These are phyloP conservation scores for Siniperca undulata DNA, from an alignment of 2,797 vertebrate species.

Conservation along the genomic window DNA sequence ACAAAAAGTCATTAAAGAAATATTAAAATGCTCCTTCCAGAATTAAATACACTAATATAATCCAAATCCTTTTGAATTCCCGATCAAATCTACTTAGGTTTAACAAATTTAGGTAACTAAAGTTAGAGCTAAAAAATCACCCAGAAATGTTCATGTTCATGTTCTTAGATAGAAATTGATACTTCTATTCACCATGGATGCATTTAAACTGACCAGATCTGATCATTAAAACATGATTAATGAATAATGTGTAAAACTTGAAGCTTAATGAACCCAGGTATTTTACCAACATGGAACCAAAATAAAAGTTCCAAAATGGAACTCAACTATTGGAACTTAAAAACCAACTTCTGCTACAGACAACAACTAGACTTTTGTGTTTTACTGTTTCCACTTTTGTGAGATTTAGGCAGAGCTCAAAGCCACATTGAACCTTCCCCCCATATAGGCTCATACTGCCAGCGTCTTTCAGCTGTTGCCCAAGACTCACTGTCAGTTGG, in stretches of 20 bases:
- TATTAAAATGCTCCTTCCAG: neutral
- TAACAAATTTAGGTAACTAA: neutral
- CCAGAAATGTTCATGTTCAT: neutral
- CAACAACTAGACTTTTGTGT: slow-evolving; percentile 49
- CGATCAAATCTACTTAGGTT: neutral
- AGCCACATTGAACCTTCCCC: slow-evolving; percentile 61
- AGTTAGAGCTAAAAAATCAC: no score
- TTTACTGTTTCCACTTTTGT: slow-evolving; percentile 63
- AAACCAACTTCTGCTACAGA: neutral
- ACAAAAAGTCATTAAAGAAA: neutral
- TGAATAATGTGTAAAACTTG: neutral
- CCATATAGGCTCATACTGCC: slow-evolving; percentile 55
- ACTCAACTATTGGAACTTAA: neutral
- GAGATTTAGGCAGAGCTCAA: slow-evolving; percentile 60
- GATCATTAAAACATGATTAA: neutral
- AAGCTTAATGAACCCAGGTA: neutral
- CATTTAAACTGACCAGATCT: neutral
- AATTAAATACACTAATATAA: neutral
- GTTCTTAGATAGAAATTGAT: neutral
- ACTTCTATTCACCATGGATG: neutral
- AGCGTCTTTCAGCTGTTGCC: slow-evolving; percentile 82
- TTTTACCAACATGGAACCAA: neutral
- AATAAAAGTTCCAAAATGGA: neutral
- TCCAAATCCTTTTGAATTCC: neutral
- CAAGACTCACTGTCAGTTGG: slow-evolving; percentile 81